Base-by-base conservation (phyloP, 2,113 vertebrate genomes). In the Alectura lathami region DNA sequence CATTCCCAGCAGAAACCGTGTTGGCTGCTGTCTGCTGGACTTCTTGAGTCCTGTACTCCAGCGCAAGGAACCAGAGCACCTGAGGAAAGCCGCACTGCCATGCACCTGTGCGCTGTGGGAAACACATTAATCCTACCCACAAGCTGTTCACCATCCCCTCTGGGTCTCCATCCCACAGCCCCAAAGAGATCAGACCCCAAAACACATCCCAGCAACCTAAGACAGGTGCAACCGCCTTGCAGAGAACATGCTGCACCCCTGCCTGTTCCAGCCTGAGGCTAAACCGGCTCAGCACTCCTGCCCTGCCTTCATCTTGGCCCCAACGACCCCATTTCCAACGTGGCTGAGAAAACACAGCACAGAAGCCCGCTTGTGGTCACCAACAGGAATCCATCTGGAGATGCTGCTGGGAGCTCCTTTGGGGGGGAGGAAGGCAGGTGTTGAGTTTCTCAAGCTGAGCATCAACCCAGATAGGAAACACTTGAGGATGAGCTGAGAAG, bases 291-390 rank as follows among this genome's bases (percentile, higher is more conserved):
- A 76, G 11, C 10, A 21, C 7, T 3, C 42, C n/a, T 1, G 10
- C 18, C 54, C 77, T 91, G 74, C 69, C 56, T 36, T 38, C 4
- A 2, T 13, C 26, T 74, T 24, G 8, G 66, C 59, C 45, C 73
- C 64, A 36, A 12, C 0, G 1, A 24, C 14, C 34, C 63, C 11
- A 32, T 26, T 63, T 12, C 66, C 62, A 75, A 29, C 16, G 43
- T 0, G 0, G 13, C 0, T 9, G 29, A 82, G 56, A 78, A 84
- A 91, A 32, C 64, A 11, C 56, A 56, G 3, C 0, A 0, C 32
- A 32, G 64, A n/a, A 79, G 53, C 50, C 32, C 47, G 1, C 1
- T 0, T 53, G 15, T 47, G 64, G 32, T 40, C 77, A 72, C 42
- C n/a, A 50, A n/a, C 60, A 81, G 85, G 77, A 92, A 91, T 74